Base-by-base conservation (phyloP, 2,888 invertebrate species). In the Cryptophagus acutangulus region DNA sequence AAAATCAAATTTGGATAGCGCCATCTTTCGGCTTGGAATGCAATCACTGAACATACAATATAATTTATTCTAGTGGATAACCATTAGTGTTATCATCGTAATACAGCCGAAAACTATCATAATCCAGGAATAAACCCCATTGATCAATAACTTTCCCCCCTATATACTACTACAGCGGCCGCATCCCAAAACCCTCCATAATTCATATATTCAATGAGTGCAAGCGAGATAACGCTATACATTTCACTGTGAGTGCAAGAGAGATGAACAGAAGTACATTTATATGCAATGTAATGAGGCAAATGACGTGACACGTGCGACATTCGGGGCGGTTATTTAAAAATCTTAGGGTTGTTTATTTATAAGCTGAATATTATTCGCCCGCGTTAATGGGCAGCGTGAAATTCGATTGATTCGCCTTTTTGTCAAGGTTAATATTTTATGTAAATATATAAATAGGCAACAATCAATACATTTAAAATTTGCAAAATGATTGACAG, bases 41-140 rank as follows among this genome's bases (percentile, higher is more conserved):
- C 26, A 13, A 26, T 20, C 6, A 9, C 10, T 13, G 26, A 26
- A 26, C 3, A n/a, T n/a, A n/a, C n/a, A 26, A 26, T 26, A 57
- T 58, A 56, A 57, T 59, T 59, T 52, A 58, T 51, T 45, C 46
- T 43, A 36, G 45, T 46, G 55, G 54, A 56, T 55, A 55, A 56
- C 56, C 54, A 57, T 58, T 58, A 58, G 54, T 48, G 57, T 58
- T 60, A 60, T 60, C 59, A 54, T 49, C 47, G 48, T 49, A 49
- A 53, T 57, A 52, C 58, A 60, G 56, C 55, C 57, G 52, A 60
- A 60, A 58, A 58, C 59, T 58, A 60, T 58, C 57, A 49, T 60
- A 60, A 60, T 58, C 58, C 57, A 33, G 51, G 51, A n/a, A 52
- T 56, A 49, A 58, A 48, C 51, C 54, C 48, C 54, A 55, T 57